Evolutionary conservation across 2,888 invertebrate species (phyloP), one percentile per base, ranked within the genome.

Genomic region (Eristalis pertinax): DNA sequence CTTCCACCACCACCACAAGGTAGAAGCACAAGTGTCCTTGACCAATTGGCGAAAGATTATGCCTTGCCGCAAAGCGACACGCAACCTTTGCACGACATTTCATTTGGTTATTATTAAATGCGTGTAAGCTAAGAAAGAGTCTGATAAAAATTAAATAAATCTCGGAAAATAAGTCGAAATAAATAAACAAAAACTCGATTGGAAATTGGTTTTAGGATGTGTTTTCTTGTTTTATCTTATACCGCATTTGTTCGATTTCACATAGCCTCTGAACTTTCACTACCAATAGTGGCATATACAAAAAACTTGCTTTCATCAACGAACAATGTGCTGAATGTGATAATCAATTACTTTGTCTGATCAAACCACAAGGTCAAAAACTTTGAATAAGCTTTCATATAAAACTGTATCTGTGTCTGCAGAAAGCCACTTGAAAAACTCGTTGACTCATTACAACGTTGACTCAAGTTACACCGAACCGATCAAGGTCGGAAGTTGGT

Each of bases 1-100:
- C 72, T 89, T 64, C 89, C 89, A 24, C 90, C 89, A 10, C 91
- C 91, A 83, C 69, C 89, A 26, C 90, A 90, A 84, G 91, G 92
- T 29, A 90, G 92, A 35, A 91, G 92, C 22, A 94, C 94, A 13
- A 95, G 95, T 32, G 94, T 97, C 92, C 94, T 97, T 65, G 97
- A 97, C 91, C 96, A 97, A 91, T 94, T 97, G 70, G 95, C 97
- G 69, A 96, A 96, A 91, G 97, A 97, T 90, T 97, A 96, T 91
- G 95, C 96, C 13, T 92, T 97, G 67, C 97, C 97, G 0, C 94
- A 95, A 89, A 95, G 95, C 32, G 94, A 95, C 10, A 94, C 96
- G 0, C 94, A 95, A 50, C 95, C 97, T 0, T 94, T 96, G 50
- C 97, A 97, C 91, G 97, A 97, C 91, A 97, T 97, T 92, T 95